phyloP scores from a whole-genome alignment of 2,113 vertebrate species.

The Aspidoscelis tigris region DNA sequence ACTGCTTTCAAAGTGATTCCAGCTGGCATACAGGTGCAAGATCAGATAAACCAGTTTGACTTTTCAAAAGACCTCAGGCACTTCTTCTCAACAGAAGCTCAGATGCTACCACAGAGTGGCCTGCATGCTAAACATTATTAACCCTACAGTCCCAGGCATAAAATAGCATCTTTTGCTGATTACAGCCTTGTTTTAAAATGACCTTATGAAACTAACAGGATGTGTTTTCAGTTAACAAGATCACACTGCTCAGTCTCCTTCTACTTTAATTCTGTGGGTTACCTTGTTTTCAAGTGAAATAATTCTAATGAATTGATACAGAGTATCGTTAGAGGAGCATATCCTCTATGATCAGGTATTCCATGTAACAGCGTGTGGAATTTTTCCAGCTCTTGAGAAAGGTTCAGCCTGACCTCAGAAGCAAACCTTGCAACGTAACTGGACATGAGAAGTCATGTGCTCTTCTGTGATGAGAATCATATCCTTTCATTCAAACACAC shows the following conservation, averaged over 20 bases:
- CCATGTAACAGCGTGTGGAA: too few relatives aligned
- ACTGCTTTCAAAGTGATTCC: constrained; percentile 7
- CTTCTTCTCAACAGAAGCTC: constrained; percentile 20
- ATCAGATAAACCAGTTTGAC: constrained; percentile 29
- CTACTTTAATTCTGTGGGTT: not conserved
- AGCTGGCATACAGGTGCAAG: constrained; percentile 36
- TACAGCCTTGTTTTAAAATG: not conserved
- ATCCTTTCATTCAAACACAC: too few relatives aligned
- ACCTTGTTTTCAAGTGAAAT: not conserved
- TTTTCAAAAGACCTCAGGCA: constrained; percentile 41
- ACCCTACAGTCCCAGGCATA: constrained; percentile 20
- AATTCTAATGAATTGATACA: not conserved
- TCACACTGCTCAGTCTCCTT: not conserved
- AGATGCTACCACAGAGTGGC: not conserved
- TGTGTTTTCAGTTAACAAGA: not conserved
- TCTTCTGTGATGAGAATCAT: too few relatives aligned
- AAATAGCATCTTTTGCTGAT: not conserved
- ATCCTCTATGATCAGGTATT: too few relatives aligned
- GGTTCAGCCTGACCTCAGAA: too few relatives aligned
- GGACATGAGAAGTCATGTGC: too few relatives aligned
- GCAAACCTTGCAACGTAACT: too few relatives aligned
- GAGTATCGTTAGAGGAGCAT: too few relatives aligned
- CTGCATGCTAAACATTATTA: constrained; percentile 27
- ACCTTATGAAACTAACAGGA: not conserved
- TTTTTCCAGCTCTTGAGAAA: too few relatives aligned